Conservation (phyloP, 2,797 vertebrate species). For the Sebastes matsubarae region DNA sequence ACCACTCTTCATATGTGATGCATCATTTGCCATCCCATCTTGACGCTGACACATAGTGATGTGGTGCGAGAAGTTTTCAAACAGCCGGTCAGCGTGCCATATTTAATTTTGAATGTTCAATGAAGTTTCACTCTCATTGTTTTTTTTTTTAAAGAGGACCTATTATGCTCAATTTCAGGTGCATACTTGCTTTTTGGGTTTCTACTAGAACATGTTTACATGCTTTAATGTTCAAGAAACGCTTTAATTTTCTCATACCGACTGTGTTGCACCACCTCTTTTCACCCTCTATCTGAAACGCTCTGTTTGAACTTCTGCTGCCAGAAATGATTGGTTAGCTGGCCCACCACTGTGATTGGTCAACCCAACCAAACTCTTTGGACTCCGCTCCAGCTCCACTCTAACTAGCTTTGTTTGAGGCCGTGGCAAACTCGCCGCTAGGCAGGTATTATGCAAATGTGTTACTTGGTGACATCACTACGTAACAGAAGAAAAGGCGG, state of each 20-base stretch:
- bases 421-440: too few species aligned
- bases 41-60: constrained; percentile 19
- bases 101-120: constrained; percentile 51
- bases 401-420: not conserved
- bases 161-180: not conserved
- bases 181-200: not conserved
- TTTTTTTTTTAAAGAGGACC: not conserved
- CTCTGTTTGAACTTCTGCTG: not conserved
- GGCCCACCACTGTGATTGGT: too few species aligned
- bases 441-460: too few species aligned
- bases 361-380: too few species aligned
- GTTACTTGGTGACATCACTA: too few species aligned
- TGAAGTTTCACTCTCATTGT: constrained; percentile 10
- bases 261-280: not conserved
- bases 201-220: too few species aligned
- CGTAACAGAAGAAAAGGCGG: too few species aligned
- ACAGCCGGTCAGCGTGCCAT: constrained; percentile 42
- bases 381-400: too few species aligned
- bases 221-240: too few species aligned
- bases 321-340: too few species aligned
- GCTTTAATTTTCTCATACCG: not conserved
- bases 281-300: not conserved
- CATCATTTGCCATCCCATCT: constrained; percentile 35
- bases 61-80: constrained; percentile 30
- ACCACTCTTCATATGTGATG: constrained; percentile 39